Percentiles rank a stretch among this genome's conserved stretches.
phyloP scores from a whole-genome alignment of 1,140 invertebrate species.

The Formica selysi region DNA sequence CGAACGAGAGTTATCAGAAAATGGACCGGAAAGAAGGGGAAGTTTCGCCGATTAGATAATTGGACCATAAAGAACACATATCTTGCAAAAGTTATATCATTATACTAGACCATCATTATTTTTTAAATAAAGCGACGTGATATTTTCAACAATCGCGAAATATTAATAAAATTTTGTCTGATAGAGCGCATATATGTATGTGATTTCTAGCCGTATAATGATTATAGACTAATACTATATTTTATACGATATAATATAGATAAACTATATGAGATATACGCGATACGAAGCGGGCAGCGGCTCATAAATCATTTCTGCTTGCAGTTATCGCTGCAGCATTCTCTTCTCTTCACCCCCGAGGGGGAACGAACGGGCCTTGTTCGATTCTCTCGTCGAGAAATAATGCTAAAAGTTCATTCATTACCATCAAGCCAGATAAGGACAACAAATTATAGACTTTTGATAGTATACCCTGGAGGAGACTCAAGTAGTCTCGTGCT shows the following conservation, averaged over 20 bases:
- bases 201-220: slow-evolving; percentile 21
- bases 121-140: no score
- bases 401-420: slow-evolving; percentile 75
- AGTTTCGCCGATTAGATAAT: no score
- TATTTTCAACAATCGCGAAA: no score
- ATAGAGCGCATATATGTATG: background rate
- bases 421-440: slow-evolving; percentile 72
- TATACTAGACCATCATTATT: no score
- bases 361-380: slow-evolving; percentile 44
- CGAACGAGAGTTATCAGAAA: no score
- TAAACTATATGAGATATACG: slow-evolving; percentile 38
- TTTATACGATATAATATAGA: slow-evolving; percentile 45
- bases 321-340: slow-evolving; percentile 55
- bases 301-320: slow-evolving; percentile 60
- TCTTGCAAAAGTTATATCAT: no score
- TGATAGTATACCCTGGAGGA: slow-evolving; percentile 69
- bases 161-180: background rate
- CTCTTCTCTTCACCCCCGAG: background rate
- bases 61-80: no score
- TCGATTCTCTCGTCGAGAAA: slow-evolving; percentile 67
- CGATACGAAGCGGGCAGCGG: slow-evolving; percentile 50
- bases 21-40: no score
- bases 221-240: slow-evolving; percentile 5
- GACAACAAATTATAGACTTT: slow-evolving; percentile 71
- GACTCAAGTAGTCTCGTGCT: slow-evolving; percentile 40